Conservation (phyloP, 2,888 invertebrate genomes). For the Apantesis nais region DNA sequence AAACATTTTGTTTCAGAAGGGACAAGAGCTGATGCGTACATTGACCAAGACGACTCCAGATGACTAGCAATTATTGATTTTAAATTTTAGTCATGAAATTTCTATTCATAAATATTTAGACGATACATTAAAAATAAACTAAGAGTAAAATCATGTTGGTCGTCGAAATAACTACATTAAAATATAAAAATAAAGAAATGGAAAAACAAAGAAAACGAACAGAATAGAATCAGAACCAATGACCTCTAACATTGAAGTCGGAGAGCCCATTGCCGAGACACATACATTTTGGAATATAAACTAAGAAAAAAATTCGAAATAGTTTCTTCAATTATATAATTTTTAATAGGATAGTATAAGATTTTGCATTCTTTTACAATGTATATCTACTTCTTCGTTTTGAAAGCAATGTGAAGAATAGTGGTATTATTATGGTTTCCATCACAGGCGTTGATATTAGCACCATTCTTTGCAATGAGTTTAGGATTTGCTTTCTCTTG, state of each 20-base stretch:
- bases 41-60: not conserved
- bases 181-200: no score
- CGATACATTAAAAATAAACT: not conserved
- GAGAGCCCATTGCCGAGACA: not conserved
- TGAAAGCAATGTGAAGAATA: not conserved
- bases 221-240: not conserved
- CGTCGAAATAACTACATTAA: not conserved
- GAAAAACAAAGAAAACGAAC: not conserved
- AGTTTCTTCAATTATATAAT: not conserved
- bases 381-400: not conserved
- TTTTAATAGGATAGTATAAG: no score
- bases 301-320: not conserved
- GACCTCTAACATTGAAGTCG: not conserved
- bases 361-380: no score
- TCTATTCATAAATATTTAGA: not conserved
- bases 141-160: not conserved
- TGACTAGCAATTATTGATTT: not conserved
- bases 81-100: not conserved
- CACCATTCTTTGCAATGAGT: not conserved
- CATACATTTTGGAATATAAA: not conserved
- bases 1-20: slow-evolving; percentile 1
- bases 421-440: not conserved
- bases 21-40: not conserved
- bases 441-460: not conserved
- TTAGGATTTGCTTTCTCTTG: no score